Base-by-base conservation (phyloP, 2,797 vertebrate genomes). In the Leuciscus waleckii region DNA sequence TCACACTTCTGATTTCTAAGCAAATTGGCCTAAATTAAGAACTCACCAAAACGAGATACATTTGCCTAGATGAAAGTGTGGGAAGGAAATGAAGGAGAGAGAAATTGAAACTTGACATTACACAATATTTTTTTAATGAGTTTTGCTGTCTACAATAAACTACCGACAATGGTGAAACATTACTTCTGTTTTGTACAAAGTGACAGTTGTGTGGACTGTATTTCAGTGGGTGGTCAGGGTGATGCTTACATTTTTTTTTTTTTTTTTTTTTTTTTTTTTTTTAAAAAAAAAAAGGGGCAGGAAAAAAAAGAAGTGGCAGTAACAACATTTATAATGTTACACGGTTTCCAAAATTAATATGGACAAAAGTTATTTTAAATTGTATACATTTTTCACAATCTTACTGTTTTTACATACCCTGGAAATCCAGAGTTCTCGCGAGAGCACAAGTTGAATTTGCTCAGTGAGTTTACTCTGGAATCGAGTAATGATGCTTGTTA, bases 1-100 rank as follows among this genome's bases (percentile, higher is more conserved):
- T 85, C 68, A 80, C 68, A 67, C 39, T 39, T 71, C 32, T 70
- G 17, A 80, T 73, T 80, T 67, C 49, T 56, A 32, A 84, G 32
- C 35, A 84, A 78, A 67, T 83, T 83, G 43, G 23, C 51, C 56
- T 46, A 23, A 46, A 76, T 83, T 68, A 68, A 54, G 54, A 77
- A 35, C 14, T 17, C 26, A 69, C 19, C 19, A 58, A 78, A 78
- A 54, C 35, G 26, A 37, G 19, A 56, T 39, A 54, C 8, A 54
- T 9, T 83, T 67, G 16, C 23, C 73, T 23, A 35, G 61, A 83
- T 68, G 73, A 68, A 76, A 83, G 73, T 35, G n/a, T 73, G 5
- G 35, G 21, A 79, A 6, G 35, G n/a, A 78, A 69, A 41, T 26
- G 5, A 54, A 54, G 32, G 56, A 37, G 67, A 39, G 32, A 39